A percentile compares a stretch with the other conserved stretches of the same genome.
These are phyloP conservation scores for Megalopta genalis DNA, from an alignment of 1,140 invertebrate species.

Conservation along the genomic window DNA sequence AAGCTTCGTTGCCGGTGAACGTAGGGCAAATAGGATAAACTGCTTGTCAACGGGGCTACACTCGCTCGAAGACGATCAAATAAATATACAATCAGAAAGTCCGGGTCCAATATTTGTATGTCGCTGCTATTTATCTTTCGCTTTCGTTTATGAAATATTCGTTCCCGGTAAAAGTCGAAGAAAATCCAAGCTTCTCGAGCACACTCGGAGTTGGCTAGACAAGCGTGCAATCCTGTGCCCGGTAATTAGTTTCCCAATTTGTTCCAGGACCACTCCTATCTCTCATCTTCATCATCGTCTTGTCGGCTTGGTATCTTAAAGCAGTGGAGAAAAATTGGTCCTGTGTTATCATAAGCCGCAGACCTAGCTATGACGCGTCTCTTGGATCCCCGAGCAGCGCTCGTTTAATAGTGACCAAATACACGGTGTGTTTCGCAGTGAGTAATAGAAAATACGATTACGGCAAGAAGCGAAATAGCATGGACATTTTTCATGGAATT, in stretches of 20 bases:
- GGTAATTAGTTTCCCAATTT: too few species aligned
- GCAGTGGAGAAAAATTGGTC: too few species aligned
- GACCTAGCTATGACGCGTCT: too few species aligned
- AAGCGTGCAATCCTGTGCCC: too few species aligned
- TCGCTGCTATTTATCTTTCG: constrained; percentile 53
- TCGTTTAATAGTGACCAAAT: not conserved
- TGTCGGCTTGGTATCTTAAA: too few species aligned
- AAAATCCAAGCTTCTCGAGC: not conserved
- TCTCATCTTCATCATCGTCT: too few species aligned
- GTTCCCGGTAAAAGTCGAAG: not conserved
- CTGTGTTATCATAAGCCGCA: too few species aligned
- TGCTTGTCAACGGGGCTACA: not conserved
- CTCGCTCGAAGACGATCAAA: constrained; percentile 37
- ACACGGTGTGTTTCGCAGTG: not conserved
- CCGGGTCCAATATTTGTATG: not conserved
- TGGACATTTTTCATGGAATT: not conserved
- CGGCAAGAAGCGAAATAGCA: not conserved
- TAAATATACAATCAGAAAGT: constrained; percentile 61
- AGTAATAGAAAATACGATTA: not conserved
- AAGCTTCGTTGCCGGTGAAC: too few species aligned
- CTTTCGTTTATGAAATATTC: constrained; percentile 45
- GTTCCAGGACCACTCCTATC: too few species aligned
- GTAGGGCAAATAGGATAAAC: constrained; percentile 18
- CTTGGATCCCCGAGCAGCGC: too few species aligned
- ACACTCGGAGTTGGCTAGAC: too few species aligned